phyloP scores from a whole-genome alignment of 2,113 vertebrate species.

The Leptobrachium ailaonicum region DNA sequence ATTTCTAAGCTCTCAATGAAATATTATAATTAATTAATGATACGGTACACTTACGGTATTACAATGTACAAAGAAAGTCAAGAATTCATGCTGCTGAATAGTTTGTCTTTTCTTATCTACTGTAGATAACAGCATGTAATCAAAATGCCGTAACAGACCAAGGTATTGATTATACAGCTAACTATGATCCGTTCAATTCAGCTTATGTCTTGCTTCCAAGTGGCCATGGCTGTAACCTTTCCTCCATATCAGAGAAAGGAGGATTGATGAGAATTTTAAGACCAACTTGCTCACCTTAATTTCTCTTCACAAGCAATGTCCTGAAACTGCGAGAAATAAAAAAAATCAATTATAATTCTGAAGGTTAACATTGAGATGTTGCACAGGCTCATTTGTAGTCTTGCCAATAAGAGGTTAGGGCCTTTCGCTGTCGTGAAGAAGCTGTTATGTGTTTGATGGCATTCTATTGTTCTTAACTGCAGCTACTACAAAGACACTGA shows the following conservation, averaged over 20 bases:
- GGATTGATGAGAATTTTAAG: neutral
- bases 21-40: too few relatives aligned
- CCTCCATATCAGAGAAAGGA: neutral
- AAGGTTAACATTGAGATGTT: slow-evolving; percentile 12
- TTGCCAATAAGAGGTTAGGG: slow-evolving; percentile 24
- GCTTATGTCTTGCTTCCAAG: neutral
- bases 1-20: too few relatives aligned
- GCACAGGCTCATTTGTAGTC: slow-evolving; percentile 9
- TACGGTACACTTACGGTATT: too few relatives aligned
- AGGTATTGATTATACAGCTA: neutral
- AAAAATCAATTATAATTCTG: slow-evolving; percentile 32
- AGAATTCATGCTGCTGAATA: too few relatives aligned
- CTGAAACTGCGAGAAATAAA: neutral
- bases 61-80: too few relatives aligned
- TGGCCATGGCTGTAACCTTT: neutral
- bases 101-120: neutral
- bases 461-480: slow-evolving; percentile 16
- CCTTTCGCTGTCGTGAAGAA: slow-evolving; percentile 2
- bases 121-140: neutral
- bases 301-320: neutral
- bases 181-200: neutral
- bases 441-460: slow-evolving; percentile 4
- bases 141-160: neutral
- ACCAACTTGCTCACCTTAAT: neutral
- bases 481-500: slow-evolving; percentile 1